Conservation (phyloP, 2,797 vertebrate species). For the Mormyrops boulengeri region DNA sequence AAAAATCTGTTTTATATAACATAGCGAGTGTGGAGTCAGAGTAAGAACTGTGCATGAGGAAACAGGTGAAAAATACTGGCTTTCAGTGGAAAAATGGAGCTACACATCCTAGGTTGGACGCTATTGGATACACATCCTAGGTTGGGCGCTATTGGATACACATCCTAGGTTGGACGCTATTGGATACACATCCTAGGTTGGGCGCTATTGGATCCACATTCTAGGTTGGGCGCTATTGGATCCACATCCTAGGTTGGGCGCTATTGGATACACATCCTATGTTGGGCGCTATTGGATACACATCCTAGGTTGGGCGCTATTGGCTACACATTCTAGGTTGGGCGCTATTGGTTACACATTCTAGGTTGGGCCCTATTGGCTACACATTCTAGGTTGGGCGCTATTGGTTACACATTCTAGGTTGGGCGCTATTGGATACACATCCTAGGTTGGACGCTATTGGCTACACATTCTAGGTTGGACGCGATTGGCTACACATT, state of each 20-base stretch:
- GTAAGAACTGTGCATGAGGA: neutral
- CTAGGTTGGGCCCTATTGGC: no score
- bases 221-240: neutral
- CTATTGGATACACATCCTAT: neutral
- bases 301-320: no score
- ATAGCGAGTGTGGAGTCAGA: neutral
- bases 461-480: no score
- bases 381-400: no score
- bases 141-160: neutral
- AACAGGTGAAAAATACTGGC: neutral
- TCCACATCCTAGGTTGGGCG: neutral
- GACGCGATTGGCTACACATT: no score
- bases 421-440: no score
- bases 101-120: neutral
- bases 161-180: neutral
- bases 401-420: no score
- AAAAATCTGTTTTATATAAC: neutral
- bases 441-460: no score
- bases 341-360: no score
- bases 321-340: no score
- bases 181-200: neutral
- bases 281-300: neutral
- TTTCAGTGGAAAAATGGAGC: neutral
- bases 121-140: neutral
- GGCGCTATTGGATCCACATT: no score